Base-by-base conservation (phyloP, 2,797 vertebrate species). In the Pteropus rufus region DNA sequence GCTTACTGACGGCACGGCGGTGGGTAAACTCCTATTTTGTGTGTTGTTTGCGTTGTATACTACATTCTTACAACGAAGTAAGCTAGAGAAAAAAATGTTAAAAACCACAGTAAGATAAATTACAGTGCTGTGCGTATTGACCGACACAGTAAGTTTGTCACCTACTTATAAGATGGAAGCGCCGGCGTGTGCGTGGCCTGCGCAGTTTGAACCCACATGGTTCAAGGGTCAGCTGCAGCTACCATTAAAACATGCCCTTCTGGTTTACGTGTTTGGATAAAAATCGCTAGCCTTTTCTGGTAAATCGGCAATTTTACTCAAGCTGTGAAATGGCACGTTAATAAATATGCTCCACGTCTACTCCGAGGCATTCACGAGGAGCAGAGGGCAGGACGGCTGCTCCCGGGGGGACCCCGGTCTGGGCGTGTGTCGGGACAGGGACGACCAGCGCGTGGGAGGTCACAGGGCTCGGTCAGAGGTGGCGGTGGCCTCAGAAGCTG, bases 161-260 rank as follows among this genome's bases (percentile, higher is more conserved):
- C 4, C 60, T 15, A 8, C 29, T 62, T 62, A 15, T 31, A 31
- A 60, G 12, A 26, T 10, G 31, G 26, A 65, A 77, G 29, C 34
- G 10, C 24, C 10, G 7, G 7, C 0, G 8, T 10, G 9, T 16
- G 24, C 2, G 21, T 46, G 41, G 44, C 31, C 14, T 3, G 21
- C 8, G 1, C 29, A 10, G 80, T 46, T 15, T 8, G 26, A 54
- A n/a, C 31, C 31, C 7, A 9, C 3, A 1, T 0, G 2, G 60
- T 8, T 65, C 21, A 64, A 52, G 75, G n/a, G 21, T 56, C 12
- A 26, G 14, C 75, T 24, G 21, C 8, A 21, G 10, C 39, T 24
- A 64, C 0, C 16, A 52, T 15, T 16, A 46, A 3, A 70, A 56
- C 1, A 8, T 9, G 31, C 12, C 58, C 0, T 36, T 65, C 12